Base-by-base conservation (phyloP, 1,140 invertebrate genomes). In the Philotrypesis tridentata region DNA sequence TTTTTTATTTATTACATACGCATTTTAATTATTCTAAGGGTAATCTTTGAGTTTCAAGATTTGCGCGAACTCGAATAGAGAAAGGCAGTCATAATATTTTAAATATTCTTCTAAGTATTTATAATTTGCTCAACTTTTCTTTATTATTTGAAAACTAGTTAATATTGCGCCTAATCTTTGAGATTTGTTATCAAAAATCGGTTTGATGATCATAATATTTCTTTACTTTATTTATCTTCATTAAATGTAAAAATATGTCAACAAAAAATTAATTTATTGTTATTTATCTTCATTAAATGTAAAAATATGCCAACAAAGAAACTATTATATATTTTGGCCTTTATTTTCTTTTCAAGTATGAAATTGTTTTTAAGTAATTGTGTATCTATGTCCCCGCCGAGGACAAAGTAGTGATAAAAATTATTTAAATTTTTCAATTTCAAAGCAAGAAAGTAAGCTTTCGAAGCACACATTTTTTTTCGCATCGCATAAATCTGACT, bases 11-110 rank as follows among this genome's bases (percentile, higher is more conserved):
- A 29, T 29, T 31, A 70, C 1, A 31, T 37, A 21, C 21, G 5
- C 27, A 37, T 33, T 33, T 17, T 33, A 31, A 29, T 70, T 0
- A 65, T 65, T 29, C 23, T 11, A 27, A 14, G 27, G 8, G 11
- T 17, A 65, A 27, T 65, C 4, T 27, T 29, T 25, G 2, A 65
- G 63, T 17, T 55, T 55, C 21, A 55, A n/a, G 5, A n/a, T 55
- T 55, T 55, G 48, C 14, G 17, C 43, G n/a, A 27, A 25, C 25
- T 25, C 25, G 25, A 11, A 68, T 8, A 79, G 79, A 37, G 43
- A 68, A 31, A 70, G 73, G 43, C 79, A 80, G 83, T 73, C 80
- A 86, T 80, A 84, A 83, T 83, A 84, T 79, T 82, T 70, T 43
- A 61, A 5, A 65, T 65, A 37, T 8, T 37, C 1, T 29, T 68